Evolutionary conservation across 2,888 invertebrate genomes (phyloP).

Genomic region (Coleophora flavipennella): DNA sequence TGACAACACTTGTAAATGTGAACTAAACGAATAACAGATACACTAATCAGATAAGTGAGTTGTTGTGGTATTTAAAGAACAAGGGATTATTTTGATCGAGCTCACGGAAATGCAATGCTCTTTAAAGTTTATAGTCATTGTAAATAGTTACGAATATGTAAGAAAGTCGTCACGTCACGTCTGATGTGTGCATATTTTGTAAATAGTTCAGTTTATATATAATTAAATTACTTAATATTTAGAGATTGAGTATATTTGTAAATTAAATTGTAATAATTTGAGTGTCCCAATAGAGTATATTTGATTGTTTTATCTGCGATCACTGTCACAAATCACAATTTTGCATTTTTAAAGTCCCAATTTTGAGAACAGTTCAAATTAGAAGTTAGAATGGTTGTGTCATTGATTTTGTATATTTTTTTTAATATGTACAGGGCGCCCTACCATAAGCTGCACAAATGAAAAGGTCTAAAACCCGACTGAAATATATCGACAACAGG

Average conservation of each 20-base stretch:
- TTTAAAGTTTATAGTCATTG: constrained; percentile 65
- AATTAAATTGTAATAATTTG: constrained; percentile 62
- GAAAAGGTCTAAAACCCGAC: no score
- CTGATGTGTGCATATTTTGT: constrained; percentile 59
- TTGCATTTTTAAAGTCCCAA: constrained; percentile 51
- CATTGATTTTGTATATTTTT: constrained; percentile 52
- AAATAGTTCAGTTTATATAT: constrained; percentile 65
- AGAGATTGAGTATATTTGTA: constrained; percentile 66
- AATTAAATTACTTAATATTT: constrained; percentile 46
- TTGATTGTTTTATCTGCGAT: constrained; percentile 53
- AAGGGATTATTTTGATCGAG: constrained; percentile 64
- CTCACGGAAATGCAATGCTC: constrained; percentile 66
- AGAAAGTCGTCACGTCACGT: constrained; percentile 48
- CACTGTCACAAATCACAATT: constrained; percentile 68
- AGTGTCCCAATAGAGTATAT: constrained; percentile 60
- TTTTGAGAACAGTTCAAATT: constrained; percentile 49
- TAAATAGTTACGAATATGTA: constrained; percentile 65
- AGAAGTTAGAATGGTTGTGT: constrained; percentile 49
- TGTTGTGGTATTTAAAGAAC: constrained; percentile 40
- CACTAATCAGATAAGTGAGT: constrained; percentile 22
- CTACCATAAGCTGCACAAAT: no score
- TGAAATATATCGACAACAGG: no score
- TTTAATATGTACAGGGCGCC: no score
- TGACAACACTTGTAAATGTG: constrained; percentile 15
- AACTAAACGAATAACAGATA: constrained; percentile 23